phyloP scores from a whole-genome alignment of 2,113 vertebrate genomes.

The Python bivittatus region DNA sequence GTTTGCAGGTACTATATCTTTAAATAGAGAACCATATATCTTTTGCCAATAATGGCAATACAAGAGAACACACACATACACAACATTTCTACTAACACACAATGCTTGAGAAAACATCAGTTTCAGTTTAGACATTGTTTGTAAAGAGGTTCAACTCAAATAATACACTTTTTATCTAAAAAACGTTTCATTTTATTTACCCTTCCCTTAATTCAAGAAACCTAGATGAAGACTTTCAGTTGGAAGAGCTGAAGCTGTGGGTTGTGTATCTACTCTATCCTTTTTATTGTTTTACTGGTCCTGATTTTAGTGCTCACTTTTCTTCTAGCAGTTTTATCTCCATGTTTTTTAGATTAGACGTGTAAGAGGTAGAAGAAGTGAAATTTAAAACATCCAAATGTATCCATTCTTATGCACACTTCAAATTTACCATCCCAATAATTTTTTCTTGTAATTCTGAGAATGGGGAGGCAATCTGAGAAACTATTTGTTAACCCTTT shows the following conservation, averaged over 20 bases:
- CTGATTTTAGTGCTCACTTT: background rate
- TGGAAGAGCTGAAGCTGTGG: background rate
- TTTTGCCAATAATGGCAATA: conserved; percentile 31
- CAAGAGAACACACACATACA: background rate
- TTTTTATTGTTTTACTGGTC: conserved; percentile 9
- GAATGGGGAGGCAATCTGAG: conserved; percentile 58
- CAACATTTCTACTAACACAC: background rate
- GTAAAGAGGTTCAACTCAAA: background rate
- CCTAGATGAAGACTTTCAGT: conserved; percentile 17
- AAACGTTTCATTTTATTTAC: background rate
- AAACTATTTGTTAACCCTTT: conserved; percentile 28
- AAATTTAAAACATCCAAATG: conserved; percentile 56
- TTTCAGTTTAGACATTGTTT: background rate
- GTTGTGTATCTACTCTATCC: background rate
- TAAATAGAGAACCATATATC: background rate
- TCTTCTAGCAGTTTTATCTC: conserved; percentile 27
- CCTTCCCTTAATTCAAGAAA: background rate
- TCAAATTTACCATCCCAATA: conserved; percentile 59
- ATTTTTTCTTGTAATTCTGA: conserved; percentile 60
- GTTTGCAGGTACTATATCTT: background rate
- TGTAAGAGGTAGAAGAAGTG: conserved; percentile 57
- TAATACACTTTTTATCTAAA: background rate
- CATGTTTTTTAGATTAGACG: conserved; percentile 51
- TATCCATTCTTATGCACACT: conserved; percentile 61
- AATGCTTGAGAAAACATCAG: conserved; percentile 2